These are phyloP conservation scores for Maniola hyperantus DNA, from an alignment of 2,888 invertebrate genomes.

Conservation along the genomic window DNA sequence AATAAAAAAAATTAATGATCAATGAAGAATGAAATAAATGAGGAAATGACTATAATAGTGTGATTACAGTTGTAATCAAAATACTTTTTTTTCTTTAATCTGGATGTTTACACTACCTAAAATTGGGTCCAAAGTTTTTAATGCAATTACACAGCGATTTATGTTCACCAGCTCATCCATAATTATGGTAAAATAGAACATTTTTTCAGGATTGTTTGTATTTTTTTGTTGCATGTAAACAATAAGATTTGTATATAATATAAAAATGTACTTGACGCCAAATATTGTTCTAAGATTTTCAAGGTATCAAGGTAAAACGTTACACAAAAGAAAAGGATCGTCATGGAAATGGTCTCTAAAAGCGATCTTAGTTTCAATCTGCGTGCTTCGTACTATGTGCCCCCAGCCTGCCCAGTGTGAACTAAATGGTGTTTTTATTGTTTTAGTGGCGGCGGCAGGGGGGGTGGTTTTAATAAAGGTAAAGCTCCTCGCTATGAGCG, in stretches of 20 bases:
- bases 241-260: slow-evolving; percentile 22
- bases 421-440: slow-evolving; percentile 92
- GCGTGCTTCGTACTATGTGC: slow-evolving; percentile 80
- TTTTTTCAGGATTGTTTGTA: slow-evolving; percentile 41
- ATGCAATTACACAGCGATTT: too few relatives aligned
- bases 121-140: too few relatives aligned
- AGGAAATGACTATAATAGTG: too few relatives aligned
- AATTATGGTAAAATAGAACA: slow-evolving; percentile 17
- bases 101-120: too few relatives aligned
- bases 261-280: slow-evolving; percentile 40
- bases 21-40: too few relatives aligned
- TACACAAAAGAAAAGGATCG: slow-evolving; percentile 84
- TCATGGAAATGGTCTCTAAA: slow-evolving; percentile 75
- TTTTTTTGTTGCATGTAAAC: slow-evolving; percentile 36
- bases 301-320: slow-evolving; percentile 76
- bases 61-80: too few relatives aligned
- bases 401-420: slow-evolving; percentile 83
- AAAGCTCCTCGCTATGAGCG: slow-evolving; percentile 91
- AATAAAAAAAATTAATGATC: too few relatives aligned
- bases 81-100: too few relatives aligned
- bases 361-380: slow-evolving; percentile 78
- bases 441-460: slow-evolving; percentile 97
- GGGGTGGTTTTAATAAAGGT: slow-evolving; percentile 98
- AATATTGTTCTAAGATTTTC: slow-evolving; percentile 73
- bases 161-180: too few relatives aligned